Evolutionary conservation across 2,888 invertebrate species (phyloP), one percentile per base, ranked within the genome.

Genomic region (Cheilosia impressa): DNA sequence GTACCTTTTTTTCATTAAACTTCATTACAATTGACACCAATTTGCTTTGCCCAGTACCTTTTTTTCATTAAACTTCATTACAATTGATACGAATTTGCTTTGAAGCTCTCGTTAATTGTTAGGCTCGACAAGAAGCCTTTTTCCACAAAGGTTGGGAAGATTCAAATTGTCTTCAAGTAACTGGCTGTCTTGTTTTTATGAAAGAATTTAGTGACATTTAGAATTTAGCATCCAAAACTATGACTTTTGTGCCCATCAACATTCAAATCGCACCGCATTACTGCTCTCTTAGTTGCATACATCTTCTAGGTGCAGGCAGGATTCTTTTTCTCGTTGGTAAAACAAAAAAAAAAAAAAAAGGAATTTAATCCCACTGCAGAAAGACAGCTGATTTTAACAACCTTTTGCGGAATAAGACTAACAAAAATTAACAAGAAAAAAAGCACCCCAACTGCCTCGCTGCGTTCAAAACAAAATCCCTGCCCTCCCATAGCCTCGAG

Each of bases 321-420:
- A 2, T 19, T 47, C 2, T 31, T n/a, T 15, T 43, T 58, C 2
- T 13, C 24, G 19, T 45, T 2, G 19, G 47, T 34, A 13, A 68
- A 34, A 57, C 34, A 15, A 5, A 41, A 43, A 31, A 6, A 15
- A 9, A 43, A 31, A 43, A n/a, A 43, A 22, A 27, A 38, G 1
- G 13, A 4, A 38, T 4, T 13, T 38, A 13, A 22, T 17, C 24
- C 27, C 50, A 50, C 22, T 13, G 17, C 53, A 22, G 43, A 73
- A n/a, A 19, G 62, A 57, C 63, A 71, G 43, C 53, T 47, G 63
- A 63, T 78, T 55, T 57, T 27, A 66, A 63, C 19, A 63, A 22
- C 24, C 43, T 38, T 53, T 41, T 27, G 52, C 38, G 22, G 50
- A 47, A 57, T n/a, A 6, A 34, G 55, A 10, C 7, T 22, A 24